These are phyloP conservation scores for Hormiphora californensis DNA, from an alignment of 37 sponge, comb jelly and placozoan species.

Conservation along the genomic window DNA sequence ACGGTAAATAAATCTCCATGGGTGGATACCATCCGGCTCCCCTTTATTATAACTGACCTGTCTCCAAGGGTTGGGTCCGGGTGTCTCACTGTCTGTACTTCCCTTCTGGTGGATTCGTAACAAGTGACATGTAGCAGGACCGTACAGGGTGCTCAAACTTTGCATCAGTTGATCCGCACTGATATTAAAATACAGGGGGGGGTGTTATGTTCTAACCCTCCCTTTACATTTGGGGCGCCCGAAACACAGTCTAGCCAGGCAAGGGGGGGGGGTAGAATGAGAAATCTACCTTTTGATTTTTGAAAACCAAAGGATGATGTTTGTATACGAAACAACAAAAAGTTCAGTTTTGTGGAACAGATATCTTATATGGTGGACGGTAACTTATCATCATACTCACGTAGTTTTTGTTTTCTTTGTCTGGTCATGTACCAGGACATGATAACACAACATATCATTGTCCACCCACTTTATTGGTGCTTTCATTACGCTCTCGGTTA, in stretches of 20 bases:
- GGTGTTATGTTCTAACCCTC: no score
- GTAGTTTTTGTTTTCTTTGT: constrained; percentile 18
- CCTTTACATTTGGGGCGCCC: no score
- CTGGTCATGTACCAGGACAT: background rate
- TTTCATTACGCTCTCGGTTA: background rate
- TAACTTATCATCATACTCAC: background rate
- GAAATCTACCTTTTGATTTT: no score
- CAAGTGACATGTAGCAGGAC: constrained; percentile 27
- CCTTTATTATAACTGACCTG: no score
- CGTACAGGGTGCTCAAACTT: background rate
- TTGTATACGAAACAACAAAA: no score
- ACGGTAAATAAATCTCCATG: no score
- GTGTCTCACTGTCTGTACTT: background rate
- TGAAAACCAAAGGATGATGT: no score
- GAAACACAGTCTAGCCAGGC: no score
- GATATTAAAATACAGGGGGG: background rate
- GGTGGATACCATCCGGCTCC: no score
- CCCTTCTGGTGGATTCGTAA: background rate
- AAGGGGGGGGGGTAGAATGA: no score
- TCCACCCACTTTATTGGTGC: background rate
- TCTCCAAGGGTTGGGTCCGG: constrained; percentile 48
- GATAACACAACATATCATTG: constrained; percentile 4
- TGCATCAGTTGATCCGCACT: background rate
- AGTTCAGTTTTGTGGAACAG: no score
- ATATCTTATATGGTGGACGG: no score